phyloP scores from a whole-genome alignment of 2,888 invertebrate species.

The Balanococcus diminutus region DNA sequence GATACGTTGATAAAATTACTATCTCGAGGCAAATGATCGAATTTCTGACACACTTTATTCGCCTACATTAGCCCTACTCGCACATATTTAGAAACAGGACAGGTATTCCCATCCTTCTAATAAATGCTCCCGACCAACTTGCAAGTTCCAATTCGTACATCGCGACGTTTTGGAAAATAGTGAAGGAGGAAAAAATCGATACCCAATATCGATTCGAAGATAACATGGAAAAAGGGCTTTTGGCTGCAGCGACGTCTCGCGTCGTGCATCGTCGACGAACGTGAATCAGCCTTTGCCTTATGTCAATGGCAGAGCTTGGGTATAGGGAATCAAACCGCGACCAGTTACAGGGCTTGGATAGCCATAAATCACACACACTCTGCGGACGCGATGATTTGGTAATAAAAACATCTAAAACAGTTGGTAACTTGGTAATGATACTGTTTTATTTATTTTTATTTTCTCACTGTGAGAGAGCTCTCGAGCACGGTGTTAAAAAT shows the following conservation, averaged over 20 bases:
- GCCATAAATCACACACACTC: neutral
- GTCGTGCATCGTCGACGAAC: neutral
- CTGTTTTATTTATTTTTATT: neutral
- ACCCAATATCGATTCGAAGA: neutral
- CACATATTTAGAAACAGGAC: neutral
- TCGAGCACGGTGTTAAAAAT: neutral
- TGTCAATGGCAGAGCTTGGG: neutral
- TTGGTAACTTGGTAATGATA: neutral
- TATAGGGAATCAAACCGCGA: neutral
- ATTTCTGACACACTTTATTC: slow-evolving; percentile 8
- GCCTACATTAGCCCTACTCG: neutral
- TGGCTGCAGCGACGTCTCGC: neutral
- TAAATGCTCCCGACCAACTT: no score
- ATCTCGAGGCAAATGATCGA: neutral
- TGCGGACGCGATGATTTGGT: neutral
- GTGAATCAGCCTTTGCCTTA: neutral
- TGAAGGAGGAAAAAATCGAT: neutral
- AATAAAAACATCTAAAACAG: neutral
- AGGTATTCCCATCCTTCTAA: no score
- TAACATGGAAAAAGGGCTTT: neutral
- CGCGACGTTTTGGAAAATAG: no score
- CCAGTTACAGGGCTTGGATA: neutral
- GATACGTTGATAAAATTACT: neutral
- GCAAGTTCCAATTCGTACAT: no score
- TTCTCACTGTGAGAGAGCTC: no score